These are phyloP conservation scores for Urocolius indicus DNA, from an alignment of 2,113 vertebrate species.

Conservation along the genomic window DNA sequence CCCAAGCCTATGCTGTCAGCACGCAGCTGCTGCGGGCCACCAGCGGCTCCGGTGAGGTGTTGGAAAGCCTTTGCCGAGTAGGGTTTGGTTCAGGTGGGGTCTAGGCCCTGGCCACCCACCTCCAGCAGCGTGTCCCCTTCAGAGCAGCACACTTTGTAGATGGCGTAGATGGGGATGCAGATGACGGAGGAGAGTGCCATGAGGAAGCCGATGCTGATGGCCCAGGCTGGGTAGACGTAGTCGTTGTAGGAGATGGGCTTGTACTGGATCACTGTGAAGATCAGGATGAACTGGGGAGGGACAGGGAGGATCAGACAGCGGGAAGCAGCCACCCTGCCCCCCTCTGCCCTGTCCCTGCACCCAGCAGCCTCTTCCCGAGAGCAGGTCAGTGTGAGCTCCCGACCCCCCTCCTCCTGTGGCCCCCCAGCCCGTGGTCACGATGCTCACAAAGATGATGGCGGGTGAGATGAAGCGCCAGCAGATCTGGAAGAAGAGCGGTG, in stretches of 20 bases:
- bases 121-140: conserved; percentile 91
- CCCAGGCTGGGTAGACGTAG: conserved; percentile 92
- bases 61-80: background rate
- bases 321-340: background rate
- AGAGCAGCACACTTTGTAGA: conserved; percentile 88
- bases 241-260: conserved; percentile 94
- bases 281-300: conserved; percentile 89
- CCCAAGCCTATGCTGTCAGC: background rate
- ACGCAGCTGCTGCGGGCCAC: background rate
- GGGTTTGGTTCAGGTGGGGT: background rate
- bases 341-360: background rate
- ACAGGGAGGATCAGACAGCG: conserved; percentile 3
- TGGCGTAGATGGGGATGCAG: conserved; percentile 93
- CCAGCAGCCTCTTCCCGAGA: background rate
- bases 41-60: background rate
- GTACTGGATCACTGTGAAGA: conserved; percentile 99
- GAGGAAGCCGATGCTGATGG: conserved; percentile 90
- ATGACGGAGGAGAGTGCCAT: conserved; percentile 96
- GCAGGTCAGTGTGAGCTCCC: background rate
- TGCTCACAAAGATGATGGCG: conserved; percentile 93
- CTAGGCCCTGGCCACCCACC: conserved; percentile 73
- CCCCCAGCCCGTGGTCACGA: fast-evolving
- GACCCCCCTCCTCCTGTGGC: background rate
- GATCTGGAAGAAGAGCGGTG: conserved; percentile 96
- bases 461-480: conserved; percentile 98